These are phyloP conservation scores for Ennomos quercinarius DNA, from an alignment of 2,888 invertebrate genomes.

Conservation along the genomic window DNA sequence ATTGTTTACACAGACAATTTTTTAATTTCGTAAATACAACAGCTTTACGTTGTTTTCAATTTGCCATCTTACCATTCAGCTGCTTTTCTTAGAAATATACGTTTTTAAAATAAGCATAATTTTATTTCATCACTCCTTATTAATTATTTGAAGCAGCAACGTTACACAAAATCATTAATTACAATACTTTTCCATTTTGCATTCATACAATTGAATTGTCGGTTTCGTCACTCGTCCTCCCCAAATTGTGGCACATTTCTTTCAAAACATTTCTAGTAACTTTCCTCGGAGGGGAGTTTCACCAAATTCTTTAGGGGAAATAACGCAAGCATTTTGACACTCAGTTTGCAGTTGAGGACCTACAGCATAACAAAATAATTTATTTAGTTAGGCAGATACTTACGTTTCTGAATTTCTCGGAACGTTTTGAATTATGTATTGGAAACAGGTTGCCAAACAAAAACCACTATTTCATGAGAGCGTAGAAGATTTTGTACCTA, in stretches of 20 bases:
- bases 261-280: conserved; percentile 46
- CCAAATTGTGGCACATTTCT: conserved; percentile 42
- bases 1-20: too few relatives aligned
- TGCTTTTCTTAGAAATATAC: not conserved
- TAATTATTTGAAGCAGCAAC: conserved; percentile 5
- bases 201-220: conserved; percentile 36
- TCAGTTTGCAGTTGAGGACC: not conserved
- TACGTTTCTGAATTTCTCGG: too few relatives aligned
- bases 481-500: too few relatives aligned
- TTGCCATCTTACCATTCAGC: too few relatives aligned
- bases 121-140: conserved; percentile 17
- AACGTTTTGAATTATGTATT: too few relatives aligned
- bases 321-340: not conserved
- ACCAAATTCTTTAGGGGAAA: conserved; percentile 13
- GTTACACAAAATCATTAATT: conserved; percentile 34
- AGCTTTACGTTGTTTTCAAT: too few relatives aligned
- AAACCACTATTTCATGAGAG: too few relatives aligned
- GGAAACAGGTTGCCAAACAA: too few relatives aligned
- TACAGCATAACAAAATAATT: not conserved
- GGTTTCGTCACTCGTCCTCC: conserved; percentile 36
- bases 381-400: too few relatives aligned
- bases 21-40: too few relatives aligned
- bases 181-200: conserved; percentile 37
- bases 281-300: conserved; percentile 53
- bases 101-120: not conserved